Conservation (phyloP, 2,113 vertebrate genomes). For the Strix aluco region DNA sequence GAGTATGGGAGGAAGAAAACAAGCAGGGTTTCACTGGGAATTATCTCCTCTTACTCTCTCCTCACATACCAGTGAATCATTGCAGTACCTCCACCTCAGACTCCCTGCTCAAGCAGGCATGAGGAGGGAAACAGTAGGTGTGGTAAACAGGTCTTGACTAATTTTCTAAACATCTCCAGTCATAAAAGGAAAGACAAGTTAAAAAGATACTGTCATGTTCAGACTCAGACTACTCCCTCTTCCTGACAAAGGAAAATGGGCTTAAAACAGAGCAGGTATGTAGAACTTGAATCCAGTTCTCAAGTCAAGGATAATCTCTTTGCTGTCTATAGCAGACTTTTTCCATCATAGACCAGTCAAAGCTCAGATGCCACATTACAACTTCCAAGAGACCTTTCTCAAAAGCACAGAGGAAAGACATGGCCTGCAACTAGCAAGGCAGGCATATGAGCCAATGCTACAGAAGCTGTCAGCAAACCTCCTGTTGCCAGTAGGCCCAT, state of each 20-base stretch:
- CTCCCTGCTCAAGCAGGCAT: neutral
- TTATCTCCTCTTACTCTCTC: neutral
- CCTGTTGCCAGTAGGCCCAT: neutral
- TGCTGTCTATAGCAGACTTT: neutral
- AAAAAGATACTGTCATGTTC: neutral
- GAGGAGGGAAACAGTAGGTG: neutral
- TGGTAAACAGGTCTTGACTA: neutral
- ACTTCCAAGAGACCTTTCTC: neutral
- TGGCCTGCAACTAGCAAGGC: neutral
- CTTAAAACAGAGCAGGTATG: neutral
- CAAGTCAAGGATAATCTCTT: neutral
- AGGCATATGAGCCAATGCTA: neutral
- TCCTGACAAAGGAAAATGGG: neutral
- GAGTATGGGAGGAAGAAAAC: neutral
- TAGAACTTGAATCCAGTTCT: neutral
- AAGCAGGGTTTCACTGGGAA: neutral
- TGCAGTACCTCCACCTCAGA: neutral
- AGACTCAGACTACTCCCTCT: neutral
- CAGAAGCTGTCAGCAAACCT: neutral
- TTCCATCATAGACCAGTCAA: neutral
- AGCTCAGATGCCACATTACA: neutral
- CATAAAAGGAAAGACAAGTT: neutral
- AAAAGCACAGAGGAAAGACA: neutral
- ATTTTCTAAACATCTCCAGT: neutral
- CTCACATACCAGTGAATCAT: neutral